Base-by-base conservation (phyloP, 2,888 invertebrate species). In the Morinoia aosen region DNA sequence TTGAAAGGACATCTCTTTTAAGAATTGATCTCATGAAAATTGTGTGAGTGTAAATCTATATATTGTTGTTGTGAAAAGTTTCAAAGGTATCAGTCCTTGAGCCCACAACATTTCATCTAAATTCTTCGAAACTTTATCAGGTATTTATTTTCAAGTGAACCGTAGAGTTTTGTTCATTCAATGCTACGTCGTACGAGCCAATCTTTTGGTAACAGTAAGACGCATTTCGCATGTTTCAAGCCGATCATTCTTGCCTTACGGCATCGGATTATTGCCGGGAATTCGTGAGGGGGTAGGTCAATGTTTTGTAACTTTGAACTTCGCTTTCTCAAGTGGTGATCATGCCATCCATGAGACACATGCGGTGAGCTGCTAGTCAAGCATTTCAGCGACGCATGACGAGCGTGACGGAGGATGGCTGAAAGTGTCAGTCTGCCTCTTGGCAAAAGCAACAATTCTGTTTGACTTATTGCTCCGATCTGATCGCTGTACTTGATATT, bases 231-330 rank as follows among this genome's bases (percentile, higher is more conserved):
- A 33, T 76, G 76, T 76, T 25, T 25, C 76, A 76, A 33, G 76
- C 25, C 76, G 76, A 33, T 76, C 25, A 76, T 76, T 76, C 90
- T 90, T 90, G 90, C 48, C 25, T 90, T 90, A 40, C 16, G 39
- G 90, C 90, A 2, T 40, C 2, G 40, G 19, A 90, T 90, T 90
- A 90, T 48, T 8, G 40, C 40, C 90, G 40, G 14, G 16, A 39
- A 48, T 40, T 90, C 40, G 40, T 39, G 48, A 10, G 19, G 40
- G 40, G 12, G 48, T 90, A 39, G 90, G 90, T 90, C 90, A 90
- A 11, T 40, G 90, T 90, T 90, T 90, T 90, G 90, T 48, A 76
- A 90, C 40, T 39, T 48, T 90, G 90, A 90, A 90, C 90, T 90
- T 90, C 90, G 39, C 90, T 90, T 90, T 90, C 90, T 90, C 90